Base-by-base conservation (phyloP, 1,140 invertebrate species). In the Dreissena polymorpha region DNA sequence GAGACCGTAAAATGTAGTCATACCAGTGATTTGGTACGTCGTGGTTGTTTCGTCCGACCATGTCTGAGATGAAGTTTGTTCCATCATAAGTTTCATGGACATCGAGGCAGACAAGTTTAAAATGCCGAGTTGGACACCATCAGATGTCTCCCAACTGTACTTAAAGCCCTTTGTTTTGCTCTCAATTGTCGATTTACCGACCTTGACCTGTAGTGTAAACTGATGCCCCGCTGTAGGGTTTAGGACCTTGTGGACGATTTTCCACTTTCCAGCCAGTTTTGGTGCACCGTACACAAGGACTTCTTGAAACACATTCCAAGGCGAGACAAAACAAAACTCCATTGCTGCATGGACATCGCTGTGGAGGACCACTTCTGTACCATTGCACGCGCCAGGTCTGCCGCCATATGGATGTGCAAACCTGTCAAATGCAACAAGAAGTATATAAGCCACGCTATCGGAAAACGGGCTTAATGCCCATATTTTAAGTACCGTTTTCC, bases 121-220 rank as follows among this genome's bases (percentile, higher is more conserved):
- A 18, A 69, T 14, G 0, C 23, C 67, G 18, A 69, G 7, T 21
- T 69, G 16, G 18, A 69, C 14, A 25, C 67, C 67, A 18, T 0
- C 67, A 49, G 67, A 69, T 49, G 50, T 29, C 67, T 69, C 67
- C 67, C 67, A 69, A n/a, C 27, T 69, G 27, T 69, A 69, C 67
- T 69, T 1, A 29, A 69, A 29, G n/a, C 27, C 29, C 5, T 16
- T 29, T 12, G 0, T 1, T 13, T n/a, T 29, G 50, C 67, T 69
- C 14, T 69, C 67, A 2, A 25, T 69, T 29, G 1, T 29, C 7
- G 67, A 69, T 12, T 69, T 69, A 8, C 67, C 67, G 6, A 69
- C 27, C 25, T 69, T 69, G 7, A 69, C 14, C 50, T 69, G 0
- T 18, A 69, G 25, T 69, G 21, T 69, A 10, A 49, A 27, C 27